Evolutionary conservation across 1,140 invertebrate species (phyloP), one percentile per base, ranked within the genome.

Genomic region (Ectropis grisescens): DNA sequence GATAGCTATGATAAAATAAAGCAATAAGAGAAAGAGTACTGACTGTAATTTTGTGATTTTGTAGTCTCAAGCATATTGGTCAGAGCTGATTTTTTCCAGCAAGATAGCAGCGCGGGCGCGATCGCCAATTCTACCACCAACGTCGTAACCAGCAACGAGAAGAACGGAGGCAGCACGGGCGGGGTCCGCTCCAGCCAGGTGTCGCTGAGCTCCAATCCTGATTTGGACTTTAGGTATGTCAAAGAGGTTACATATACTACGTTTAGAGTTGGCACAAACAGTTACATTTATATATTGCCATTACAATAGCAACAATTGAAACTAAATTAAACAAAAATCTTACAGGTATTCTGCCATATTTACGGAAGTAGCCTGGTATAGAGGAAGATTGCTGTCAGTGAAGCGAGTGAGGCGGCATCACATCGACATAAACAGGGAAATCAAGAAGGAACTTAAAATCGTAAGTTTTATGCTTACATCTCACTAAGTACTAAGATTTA

Each of bases 401-500:
- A 97, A 97, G 57, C 89, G 90, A 33, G 85, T 97, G 1, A 84
- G 90, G 33, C 92, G 93, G 60, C 93, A 93, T 74, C 90, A 90
- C 19, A 90, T 97, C 11, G 96, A 98, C 55, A 92, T 98, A 6
- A 96, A 89, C 0, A 82, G 95, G 28, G 90, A 91, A 55, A 95
- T 97, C 86, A 97, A 98, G 68, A 96, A 96, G 60, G 95, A 98
- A 84, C 86, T 98, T 28, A 98, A 98, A 88, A 86, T 93, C 74
- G 93, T 93, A 71, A 86, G 83, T 71, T 16, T 26, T n/a, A n/a
- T 26, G 2, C 19, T 22, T 22, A 5, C 19, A 22, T 22, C 19
- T n/a, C n/a, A n/a, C n/a, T n/a, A n/a, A n/a, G n/a, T n/a, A n/a
- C n/a, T n/a, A n/a, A n/a, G n/a, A n/a, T n/a, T n/a, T n/a, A n/a